Percentiles rank a stretch among this genome's conserved stretches.
These are phyloP conservation scores for Odocoileus hemionus DNA, from an alignment of 2,113 vertebrate genomes.

Conservation along the genomic window DNA sequence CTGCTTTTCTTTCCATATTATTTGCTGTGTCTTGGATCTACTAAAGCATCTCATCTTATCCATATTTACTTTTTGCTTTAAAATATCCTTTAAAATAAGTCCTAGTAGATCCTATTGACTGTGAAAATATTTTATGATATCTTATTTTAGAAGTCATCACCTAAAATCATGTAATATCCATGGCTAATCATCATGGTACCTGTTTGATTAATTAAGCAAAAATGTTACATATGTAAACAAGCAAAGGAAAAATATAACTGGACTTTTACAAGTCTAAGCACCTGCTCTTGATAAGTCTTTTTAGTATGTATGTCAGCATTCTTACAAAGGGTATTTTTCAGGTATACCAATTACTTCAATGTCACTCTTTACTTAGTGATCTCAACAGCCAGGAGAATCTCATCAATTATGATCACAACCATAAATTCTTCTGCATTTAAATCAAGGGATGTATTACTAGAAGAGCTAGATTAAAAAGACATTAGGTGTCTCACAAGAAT, in stretches of 20 bases:
- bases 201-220: not conserved
- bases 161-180: not conserved
- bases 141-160: not conserved
- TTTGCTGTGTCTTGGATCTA: not conserved
- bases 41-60: not conserved
- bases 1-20: not conserved
- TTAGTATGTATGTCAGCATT: not conserved
- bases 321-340: not conserved
- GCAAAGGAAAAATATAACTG: not conserved
- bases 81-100: not conserved
- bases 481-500: not conserved
- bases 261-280: not conserved
- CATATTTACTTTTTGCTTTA: not conserved
- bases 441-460: not conserved
- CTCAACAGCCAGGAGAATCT: not conserved
- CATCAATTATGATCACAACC: not conserved
- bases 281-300: not conserved
- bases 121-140: not conserved
- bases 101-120: not conserved
- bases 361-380: not conserved
- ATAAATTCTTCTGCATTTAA: not conserved
- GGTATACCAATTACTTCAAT: not conserved
- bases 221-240: not conserved
- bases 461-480: not conserved
- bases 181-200: not conserved